Conservation (phyloP, 2,113 vertebrate species). For the Zosterops japonicus region DNA sequence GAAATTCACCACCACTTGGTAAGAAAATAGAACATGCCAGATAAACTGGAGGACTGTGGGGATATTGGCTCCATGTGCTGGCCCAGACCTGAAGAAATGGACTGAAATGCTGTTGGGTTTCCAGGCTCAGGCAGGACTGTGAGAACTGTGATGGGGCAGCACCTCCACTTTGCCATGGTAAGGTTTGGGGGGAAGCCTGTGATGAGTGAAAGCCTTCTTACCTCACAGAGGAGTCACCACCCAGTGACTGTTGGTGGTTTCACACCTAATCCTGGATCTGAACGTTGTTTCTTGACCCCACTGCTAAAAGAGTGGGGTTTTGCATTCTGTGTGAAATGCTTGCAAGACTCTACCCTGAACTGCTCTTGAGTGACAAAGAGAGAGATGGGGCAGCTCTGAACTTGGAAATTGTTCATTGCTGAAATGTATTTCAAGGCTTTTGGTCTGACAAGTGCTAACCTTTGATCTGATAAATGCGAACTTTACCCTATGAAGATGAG, state of each 20-base stretch:
- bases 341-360: background rate
- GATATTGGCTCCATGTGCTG: background rate
- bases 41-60: background rate
- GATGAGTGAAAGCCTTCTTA: background rate
- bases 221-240: background rate
- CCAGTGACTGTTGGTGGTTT: background rate
- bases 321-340: background rate
- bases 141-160: background rate
- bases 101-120: background rate
- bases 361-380: background rate
- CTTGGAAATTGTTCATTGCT: background rate
- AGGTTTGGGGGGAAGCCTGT: accelerated
- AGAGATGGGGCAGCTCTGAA: background rate
- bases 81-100: background rate
- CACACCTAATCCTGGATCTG: background rate
- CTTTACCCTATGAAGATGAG: background rate
- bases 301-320: background rate
- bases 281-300: background rate
- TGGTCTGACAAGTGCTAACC: background rate
- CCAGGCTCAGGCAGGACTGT: background rate
- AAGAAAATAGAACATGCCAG: background rate
- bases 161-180: background rate
- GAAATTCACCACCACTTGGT: background rate
- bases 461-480: conserved; percentile 33
- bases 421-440: background rate